Evolutionary conservation across 2,888 invertebrate species (phyloP).

Genomic region (Himalopsyche japonica): DNA sequence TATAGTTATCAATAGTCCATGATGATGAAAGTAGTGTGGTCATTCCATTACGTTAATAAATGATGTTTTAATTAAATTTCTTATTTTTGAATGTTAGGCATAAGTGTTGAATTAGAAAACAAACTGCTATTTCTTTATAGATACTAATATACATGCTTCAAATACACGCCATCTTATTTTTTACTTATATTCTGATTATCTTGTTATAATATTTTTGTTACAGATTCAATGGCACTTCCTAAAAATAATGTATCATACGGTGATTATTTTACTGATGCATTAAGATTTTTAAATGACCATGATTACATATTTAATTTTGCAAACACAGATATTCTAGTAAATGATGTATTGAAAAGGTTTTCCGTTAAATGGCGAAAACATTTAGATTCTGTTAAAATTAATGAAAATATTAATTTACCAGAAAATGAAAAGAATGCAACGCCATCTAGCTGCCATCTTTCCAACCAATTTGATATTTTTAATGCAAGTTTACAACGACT

Average conservation of each 20-base stretch:
- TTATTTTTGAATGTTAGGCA: too few species aligned
- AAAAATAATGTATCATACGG: slow-evolving; percentile 35
- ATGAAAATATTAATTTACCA: neutral
- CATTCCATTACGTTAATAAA: too few species aligned
- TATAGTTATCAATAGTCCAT: too few species aligned
- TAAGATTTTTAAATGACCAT: slow-evolving; percentile 62
- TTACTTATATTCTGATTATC: too few species aligned
- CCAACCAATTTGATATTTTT: slow-evolving; percentile 48
- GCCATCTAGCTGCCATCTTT: neutral
- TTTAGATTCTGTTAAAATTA: neutral
- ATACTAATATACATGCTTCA: too few species aligned
- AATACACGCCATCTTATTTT: too few species aligned
- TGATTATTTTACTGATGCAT: slow-evolving; percentile 61
- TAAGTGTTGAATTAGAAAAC: too few species aligned
- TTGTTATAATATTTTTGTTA: too few species aligned
- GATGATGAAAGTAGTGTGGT: too few species aligned
- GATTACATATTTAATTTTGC: slow-evolving; percentile 67
- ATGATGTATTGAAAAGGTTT: slow-evolving; percentile 60
- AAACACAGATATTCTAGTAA: slow-evolving; percentile 67
- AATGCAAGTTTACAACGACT: slow-evolving; percentile 40
- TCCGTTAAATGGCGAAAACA: slow-evolving; percentile 54
- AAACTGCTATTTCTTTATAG: too few species aligned
- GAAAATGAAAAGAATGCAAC: neutral
- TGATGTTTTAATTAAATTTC: too few species aligned
- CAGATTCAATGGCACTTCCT: slow-evolving; percentile 39